A percentile compares a stretch with the other conserved stretches of the same genome.
Evolutionary conservation across 2,113 vertebrate genomes (phyloP).

Genomic region (Xenus cinereus): DNA sequence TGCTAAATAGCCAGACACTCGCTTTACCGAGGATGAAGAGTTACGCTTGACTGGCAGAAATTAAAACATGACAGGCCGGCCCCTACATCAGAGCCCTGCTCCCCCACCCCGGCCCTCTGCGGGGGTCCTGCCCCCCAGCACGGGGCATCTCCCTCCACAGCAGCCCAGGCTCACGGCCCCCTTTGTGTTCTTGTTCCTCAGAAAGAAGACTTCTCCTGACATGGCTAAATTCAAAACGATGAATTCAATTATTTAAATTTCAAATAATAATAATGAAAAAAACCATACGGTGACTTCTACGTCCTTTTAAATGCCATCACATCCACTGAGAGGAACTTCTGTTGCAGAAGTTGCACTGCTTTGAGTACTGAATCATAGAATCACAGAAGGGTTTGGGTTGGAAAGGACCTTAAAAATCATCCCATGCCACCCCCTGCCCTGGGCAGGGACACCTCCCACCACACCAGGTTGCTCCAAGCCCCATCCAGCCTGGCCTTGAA

Average conservation of each 20-base stretch:
- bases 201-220: not conserved
- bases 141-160: not conserved
- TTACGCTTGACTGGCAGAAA: constrained; percentile 30
- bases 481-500: too few species aligned
- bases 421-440: too few species aligned
- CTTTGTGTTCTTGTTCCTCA: not conserved
- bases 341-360: not conserved
- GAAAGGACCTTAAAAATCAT: too few species aligned
- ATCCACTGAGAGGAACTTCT: not conserved
- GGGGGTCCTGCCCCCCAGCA: not conserved
- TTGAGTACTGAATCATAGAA: not conserved
- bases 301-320: not conserved
- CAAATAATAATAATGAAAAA: not conserved
- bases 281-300: not conserved
- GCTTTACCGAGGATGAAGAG: not conserved
- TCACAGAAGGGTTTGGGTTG: too few species aligned
- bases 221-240: not conserved
- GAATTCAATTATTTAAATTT: not conserved
- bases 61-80: constrained; percentile 34
- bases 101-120: not conserved
- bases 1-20: constrained; percentile 30
- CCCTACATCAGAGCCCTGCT: not conserved
- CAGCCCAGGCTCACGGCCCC: not conserved
- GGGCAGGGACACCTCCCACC: too few species aligned
- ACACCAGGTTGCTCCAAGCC: too few species aligned